phyloP scores from a whole-genome alignment of 2,113 vertebrate genomes.

The Hypomesus transpacificus region DNA sequence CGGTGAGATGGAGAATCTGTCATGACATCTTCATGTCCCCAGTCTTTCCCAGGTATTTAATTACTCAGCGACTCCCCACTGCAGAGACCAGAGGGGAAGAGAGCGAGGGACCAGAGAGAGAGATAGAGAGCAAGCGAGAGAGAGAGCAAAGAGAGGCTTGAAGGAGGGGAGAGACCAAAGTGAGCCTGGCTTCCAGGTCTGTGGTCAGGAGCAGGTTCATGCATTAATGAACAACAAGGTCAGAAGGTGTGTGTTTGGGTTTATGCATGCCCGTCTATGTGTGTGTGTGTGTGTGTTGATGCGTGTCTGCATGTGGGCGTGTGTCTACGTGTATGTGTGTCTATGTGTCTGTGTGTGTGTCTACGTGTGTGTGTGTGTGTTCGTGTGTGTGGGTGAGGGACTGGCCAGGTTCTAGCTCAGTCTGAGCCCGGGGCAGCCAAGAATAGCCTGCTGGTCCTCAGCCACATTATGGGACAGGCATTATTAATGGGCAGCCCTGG shows the following conservation, averaged over 20 bases:
- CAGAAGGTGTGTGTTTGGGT: neutral
- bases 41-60: constrained; percentile 16
- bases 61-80: constrained; percentile 5
- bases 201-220: neutral
- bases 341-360: too few species aligned
- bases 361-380: too few species aligned
- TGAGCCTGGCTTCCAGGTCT: neutral
- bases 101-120: neutral
- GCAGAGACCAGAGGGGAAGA: neutral
- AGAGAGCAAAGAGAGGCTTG: neutral
- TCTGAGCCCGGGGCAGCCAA: neutral
- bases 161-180: too few species aligned
- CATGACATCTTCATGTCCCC: constrained; percentile 3
- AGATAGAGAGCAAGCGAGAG: too few species aligned
- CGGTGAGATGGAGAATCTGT: neutral
- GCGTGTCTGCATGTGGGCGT: too few species aligned
- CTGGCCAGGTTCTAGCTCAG: neutral
- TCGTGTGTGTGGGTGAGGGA: neutral
- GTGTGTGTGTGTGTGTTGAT: neutral
- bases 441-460: neutral
- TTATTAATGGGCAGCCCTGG: neutral
- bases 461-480: neutral
- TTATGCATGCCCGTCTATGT: too few species aligned
- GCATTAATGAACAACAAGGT: constrained; percentile 6
- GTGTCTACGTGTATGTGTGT: neutral